Conservation (phyloP, 2,888 invertebrate genomes). For the Yponomeuta sedellus region DNA sequence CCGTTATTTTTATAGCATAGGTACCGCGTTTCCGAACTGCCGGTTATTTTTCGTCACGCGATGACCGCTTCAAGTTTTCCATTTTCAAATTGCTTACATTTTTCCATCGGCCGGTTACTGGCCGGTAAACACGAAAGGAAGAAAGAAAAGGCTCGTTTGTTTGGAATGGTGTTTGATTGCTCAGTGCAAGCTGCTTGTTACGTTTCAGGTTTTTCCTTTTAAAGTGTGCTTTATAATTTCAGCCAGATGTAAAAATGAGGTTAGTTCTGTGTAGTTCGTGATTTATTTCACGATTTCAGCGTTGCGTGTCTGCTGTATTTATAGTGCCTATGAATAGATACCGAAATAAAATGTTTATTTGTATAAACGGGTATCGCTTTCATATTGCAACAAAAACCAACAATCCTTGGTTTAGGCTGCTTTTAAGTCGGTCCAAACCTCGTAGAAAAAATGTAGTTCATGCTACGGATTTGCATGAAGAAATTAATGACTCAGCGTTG, state of each 20-base stretch:
- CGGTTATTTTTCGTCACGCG: conserved; percentile 18
- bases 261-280: no score
- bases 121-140: neutral
- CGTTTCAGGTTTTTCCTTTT: neutral
- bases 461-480: no score
- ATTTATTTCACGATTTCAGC: no score
- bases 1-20: conserved; percentile 15
- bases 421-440: no score
- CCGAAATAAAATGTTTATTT: no score
- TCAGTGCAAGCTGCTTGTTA: neutral
- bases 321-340: no score
- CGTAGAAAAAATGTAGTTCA: no score
- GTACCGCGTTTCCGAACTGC: neutral
- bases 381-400: no score
- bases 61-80: conserved; percentile 14
- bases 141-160: conserved; percentile 5
- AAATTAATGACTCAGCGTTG: no score
- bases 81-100: neutral
- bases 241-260: neutral
- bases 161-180: neutral
- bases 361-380: no score
- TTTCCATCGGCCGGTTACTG: conserved; percentile 3
- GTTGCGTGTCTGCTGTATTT: no score
- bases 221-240: neutral
- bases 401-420: no score